These are phyloP conservation scores for Yponomeuta cagnagella DNA, from an alignment of 2,888 invertebrate species.

Conservation along the genomic window DNA sequence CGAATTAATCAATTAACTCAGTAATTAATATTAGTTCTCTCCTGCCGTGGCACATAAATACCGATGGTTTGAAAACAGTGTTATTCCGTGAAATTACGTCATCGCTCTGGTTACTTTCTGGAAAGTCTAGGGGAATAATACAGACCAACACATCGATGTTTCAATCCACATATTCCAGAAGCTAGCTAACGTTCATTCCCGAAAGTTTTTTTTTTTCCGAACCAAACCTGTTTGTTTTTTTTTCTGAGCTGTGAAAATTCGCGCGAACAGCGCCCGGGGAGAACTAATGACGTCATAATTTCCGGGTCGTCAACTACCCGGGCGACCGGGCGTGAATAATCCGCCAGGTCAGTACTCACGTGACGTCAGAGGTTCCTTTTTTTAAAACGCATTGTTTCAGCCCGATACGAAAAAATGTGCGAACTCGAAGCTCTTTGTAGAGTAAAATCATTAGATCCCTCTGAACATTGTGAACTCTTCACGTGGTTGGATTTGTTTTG, in stretches of 20 bases:
- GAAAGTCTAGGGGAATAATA: too few species aligned
- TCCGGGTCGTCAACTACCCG: constrained; percentile 54
- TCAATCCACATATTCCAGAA: too few species aligned
- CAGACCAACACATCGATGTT: too few species aligned
- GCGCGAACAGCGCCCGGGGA: neutral
- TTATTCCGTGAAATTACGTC: too few species aligned
- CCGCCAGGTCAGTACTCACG: constrained; percentile 24
- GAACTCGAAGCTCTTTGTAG: neutral
- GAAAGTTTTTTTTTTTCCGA: neutral
- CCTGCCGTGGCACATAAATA: too few species aligned
- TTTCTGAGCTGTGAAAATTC: neutral
- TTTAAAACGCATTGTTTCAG: constrained; percentile 6
- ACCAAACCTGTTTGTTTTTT: neutral
- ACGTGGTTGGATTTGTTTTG: neutral
- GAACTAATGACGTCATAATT: constrained; percentile 60
- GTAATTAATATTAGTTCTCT: too few species aligned
- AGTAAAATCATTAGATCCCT: neutral
- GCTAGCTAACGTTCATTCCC: too few species aligned
- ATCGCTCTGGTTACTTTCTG: too few species aligned
- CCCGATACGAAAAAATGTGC: neutral
- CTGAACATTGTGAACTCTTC: neutral
- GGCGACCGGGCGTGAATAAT: constrained; percentile 44
- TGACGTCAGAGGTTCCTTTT: constrained; percentile 17
- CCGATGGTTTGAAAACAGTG: too few species aligned
- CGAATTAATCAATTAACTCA: too few species aligned